Evolutionary conservation across 2,888 invertebrate species (phyloP), one percentile per base, ranked within the genome.

Genomic region (Trypoxylon attenuatum): DNA sequence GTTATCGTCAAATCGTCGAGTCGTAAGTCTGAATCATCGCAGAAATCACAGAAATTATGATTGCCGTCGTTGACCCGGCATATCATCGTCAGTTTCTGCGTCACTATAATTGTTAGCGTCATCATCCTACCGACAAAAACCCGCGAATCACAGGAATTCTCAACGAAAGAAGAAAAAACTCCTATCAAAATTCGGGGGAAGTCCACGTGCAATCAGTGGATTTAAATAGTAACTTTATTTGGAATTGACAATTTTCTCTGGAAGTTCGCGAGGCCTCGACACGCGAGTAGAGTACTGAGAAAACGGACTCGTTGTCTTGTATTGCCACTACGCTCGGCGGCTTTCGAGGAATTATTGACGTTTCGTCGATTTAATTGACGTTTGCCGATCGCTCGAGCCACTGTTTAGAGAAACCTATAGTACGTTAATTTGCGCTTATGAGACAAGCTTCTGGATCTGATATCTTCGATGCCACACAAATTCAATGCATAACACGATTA

Each of bases 261-360:
- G n/a, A n/a, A n/a, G n/a, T n/a, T n/a, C n/a, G n/a, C n/a, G 33
- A 33, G 33, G n/a, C 50, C 54, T 42, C 25, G 52, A 42, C 53
- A 22, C 10, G 33, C 57, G 68, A 27, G 43, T n/a, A 43, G 25
- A 27, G 16, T 73, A 70, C 60, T 62, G 53, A 67, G 76, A 75
- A 76, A 67, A 65, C n/a, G n/a, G n/a, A n/a, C 45, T 29, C 64
- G 45, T 56, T 57, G 55, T 27, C 57, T 47, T 43, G 25, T 27
- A 39, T 27, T 46, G 18, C 41, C 22, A 15, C 19, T 19, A 4
- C 51, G 69, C 47, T 59, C 68, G 45, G 56, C 38, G 57, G 64
- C 79, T 66, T 84, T 84, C 84, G 66, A 33, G 70, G 84, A 83
- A 84, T 80, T 80, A 77, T 79, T 76, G 80, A 76, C 76, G 69